Base-by-base conservation (phyloP, 1,140 invertebrate species). In the Hetaerina americana region DNA sequence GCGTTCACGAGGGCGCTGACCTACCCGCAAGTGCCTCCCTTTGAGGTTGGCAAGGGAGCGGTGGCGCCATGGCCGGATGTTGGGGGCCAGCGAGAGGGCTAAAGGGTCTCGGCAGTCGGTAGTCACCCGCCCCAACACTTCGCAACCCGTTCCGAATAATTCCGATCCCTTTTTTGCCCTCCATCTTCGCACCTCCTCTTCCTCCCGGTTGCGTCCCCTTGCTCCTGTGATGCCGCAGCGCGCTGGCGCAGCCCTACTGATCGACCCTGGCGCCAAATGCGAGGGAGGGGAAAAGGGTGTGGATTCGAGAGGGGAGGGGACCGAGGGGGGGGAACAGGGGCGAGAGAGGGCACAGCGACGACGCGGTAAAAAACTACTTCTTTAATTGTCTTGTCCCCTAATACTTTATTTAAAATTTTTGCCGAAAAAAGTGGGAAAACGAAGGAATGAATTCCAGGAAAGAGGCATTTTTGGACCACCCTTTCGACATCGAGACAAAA, bases 381-480 rank as follows among this genome's bases (percentile, higher is more conserved):
- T 67, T 57, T 67, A 5, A 66, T 66, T 67, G 76, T 74, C 73
- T 79, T 74, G 74, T 75, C 66, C 75, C 79, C 78, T 79, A 78
- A 70, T 79, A 79, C 78, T 75, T 80, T 79, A 80, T 80, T 79
- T 79, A 80, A 80, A 79, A 79, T 77, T 79, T 79, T 79, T 79
- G 76, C 78, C 75, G 77, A 68, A 80, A 79, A 80, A 80, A 78
- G 78, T 76, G 72, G 74, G 76, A 79, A 80, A 80, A 78, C 72
- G 76, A 76, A 78, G 77, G 74, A 74, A 72, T 69, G 71, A 40
- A 73, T 75, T 78, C 76, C 71, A 74, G 73, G 77, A 77, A 78
- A 78, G 40, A 18, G 40, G 40, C 40, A n/a, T 57, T 57, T 57
- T 57, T 57, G 40, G 40, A 57, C 40, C 2, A 10, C 40, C 40